Base-by-base conservation (phyloP, 2,797 vertebrate species). In the Sebastes melanostomus region DNA sequence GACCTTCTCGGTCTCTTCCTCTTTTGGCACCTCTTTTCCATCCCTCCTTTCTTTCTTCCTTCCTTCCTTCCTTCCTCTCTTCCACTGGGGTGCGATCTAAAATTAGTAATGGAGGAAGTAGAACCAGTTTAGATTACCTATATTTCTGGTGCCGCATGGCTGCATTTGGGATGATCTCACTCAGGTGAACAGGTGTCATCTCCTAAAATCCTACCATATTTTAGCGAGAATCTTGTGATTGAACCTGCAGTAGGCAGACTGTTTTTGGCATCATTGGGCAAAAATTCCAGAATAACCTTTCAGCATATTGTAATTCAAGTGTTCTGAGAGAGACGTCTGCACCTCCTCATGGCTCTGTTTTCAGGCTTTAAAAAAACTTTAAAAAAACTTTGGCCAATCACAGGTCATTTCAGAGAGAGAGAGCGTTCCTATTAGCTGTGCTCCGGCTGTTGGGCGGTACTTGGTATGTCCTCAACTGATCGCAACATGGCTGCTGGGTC, bases 1-100 rank as follows among this genome's bases (percentile, higher is more conserved):
- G 90, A 87, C 89, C 88, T 88, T 87, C 78, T 46, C 79, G 55
- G 70, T 90, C 77, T 84, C 84, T 86, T 89, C 83, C 83, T 91
- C 83, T 87, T 90, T 90, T 93, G 88, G 87, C 89, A 88, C 70
- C 74, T 61, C 27, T 61, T 86, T 78, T 25, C 1, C 70, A 58
- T 70, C 85, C 82, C 70, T 67, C 70, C 75, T 65, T 81, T 52
- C 52, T 42, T 81, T 52, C 52, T 42, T 81, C 60, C 65, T 29
- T 50, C 65, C 65, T 29, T 50, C 65, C 25, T 20, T 30, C 27
- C 88, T 86, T 83, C 81, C 83, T 81, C 18, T 62, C 78, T 69
- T 73, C 63, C 61, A 27, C 85, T 67, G 63, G 61, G 81, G 60
- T 13, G 8, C 27, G 63, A 77, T 80, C 84, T 93, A 92, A 91